Evolutionary conservation across 2,797 vertebrate genomes (phyloP), one percentile per base, ranked within the genome.

Genomic region (Amphiprion clarkii): DNA sequence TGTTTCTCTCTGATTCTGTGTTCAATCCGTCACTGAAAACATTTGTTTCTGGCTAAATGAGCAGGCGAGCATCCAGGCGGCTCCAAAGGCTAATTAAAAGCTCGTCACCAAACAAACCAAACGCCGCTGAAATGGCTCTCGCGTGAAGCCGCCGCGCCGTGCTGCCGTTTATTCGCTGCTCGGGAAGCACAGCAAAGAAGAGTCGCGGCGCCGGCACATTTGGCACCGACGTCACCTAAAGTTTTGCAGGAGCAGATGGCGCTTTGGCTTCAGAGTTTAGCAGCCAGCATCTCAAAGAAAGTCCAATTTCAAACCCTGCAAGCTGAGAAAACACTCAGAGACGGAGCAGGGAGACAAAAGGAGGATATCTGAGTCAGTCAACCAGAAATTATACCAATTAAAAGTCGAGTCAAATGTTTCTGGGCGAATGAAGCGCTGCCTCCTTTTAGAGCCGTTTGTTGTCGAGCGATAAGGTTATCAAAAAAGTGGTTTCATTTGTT

Each of bases 221-320:
- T 91, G 90, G 87, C 90, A 67, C 16, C 25, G 0, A 17, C 7
- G 25, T 69, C 25, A 33, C 56, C 77, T 60, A 36, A 84, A 79
- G 70, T 89, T 90, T 76, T 39, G 64, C 60, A 40, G 76, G 51
- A 87, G 78, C 90, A 92, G 90, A 93, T 92, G 92, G 92, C 9
- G 71, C 70, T 66, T 82, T 82, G 74, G 80, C 87, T 86, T 68
- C 1, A 21, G 76, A 31, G 31, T 31, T 31, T 31, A 31, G 75
- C 84, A 63, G 77, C 31, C 17, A 57, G 10, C 33, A 48, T 67
- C 46, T 52, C 23, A 76, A 54, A 67, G 44, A 53, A 73, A 54
- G 36, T 52, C 4, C 1, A 19, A 59, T 67, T 79, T 60, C 51
- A 80, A 78, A 81, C 51, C 62, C 25, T 79, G 56, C 33, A 16